These are phyloP conservation scores for Adelges cooleyi DNA, from an alignment of 1,140 invertebrate genomes.

Conservation along the genomic window DNA sequence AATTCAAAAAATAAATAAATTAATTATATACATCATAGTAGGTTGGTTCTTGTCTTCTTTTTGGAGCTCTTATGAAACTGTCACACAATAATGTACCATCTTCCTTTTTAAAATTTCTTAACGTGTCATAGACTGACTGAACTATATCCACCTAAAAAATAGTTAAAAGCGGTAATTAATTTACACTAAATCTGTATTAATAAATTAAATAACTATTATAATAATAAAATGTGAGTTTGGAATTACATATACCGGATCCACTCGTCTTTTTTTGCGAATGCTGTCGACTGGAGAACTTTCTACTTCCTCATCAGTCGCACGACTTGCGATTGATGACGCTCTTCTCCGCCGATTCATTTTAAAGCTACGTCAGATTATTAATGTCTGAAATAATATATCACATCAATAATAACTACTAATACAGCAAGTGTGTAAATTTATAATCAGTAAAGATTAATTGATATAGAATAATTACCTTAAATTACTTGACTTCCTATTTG, in stretches of 20 bases:
- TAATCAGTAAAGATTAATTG: too few species aligned
- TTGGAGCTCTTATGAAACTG: slow-evolving; percentile 85
- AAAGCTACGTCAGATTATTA: too few species aligned
- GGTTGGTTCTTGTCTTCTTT: slow-evolving; percentile 74
- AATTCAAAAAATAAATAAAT: background rate
- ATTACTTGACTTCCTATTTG: too few species aligned
- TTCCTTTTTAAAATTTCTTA: slow-evolving; percentile 82
- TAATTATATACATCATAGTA: slow-evolving; percentile 58
- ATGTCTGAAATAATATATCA: too few species aligned
- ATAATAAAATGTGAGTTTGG: background rate
- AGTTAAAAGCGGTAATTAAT: slow-evolving; percentile 11
- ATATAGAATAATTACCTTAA: too few species aligned
- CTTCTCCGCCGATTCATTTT: slow-evolving; percentile 54
- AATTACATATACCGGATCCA: slow-evolving; percentile 42
- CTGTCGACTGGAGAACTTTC: slow-evolving; percentile 39
- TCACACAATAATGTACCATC: slow-evolving; percentile 85
- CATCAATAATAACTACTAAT: too few species aligned
- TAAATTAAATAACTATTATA: too few species aligned
- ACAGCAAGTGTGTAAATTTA: too few species aligned
- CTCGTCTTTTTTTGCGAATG: slow-evolving; percentile 42
- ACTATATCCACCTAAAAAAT: slow-evolving; percentile 62
- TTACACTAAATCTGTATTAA: too few species aligned
- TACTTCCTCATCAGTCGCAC: slow-evolving; percentile 48
- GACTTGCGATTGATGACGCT: slow-evolving; percentile 56
- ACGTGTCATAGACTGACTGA: slow-evolving; percentile 83